Evolutionary conservation across 2,888 invertebrate genomes (phyloP).

Genomic region (Alitta virens): DNA sequence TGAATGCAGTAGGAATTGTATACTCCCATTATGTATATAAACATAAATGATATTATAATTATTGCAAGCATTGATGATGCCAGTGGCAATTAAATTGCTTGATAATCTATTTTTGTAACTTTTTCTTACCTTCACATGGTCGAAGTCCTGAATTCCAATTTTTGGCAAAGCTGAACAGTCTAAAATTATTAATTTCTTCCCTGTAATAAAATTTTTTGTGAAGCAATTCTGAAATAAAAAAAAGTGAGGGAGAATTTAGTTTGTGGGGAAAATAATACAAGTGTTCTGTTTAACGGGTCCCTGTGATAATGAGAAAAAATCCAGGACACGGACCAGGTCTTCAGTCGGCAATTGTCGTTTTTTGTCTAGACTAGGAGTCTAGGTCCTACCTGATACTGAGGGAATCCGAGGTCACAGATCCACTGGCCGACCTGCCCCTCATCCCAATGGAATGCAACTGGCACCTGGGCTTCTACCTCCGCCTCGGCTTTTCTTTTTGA

Average conservation of each 20-base stretch:
- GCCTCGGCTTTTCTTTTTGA: not conserved
- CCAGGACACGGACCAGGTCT: too few species aligned
- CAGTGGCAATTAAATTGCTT: too few species aligned
- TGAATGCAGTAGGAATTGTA: too few species aligned
- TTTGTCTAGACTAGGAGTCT: too few species aligned
- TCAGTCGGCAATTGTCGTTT: too few species aligned
- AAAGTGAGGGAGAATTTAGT: not conserved
- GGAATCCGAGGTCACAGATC: conserved; percentile 1
- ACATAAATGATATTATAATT: too few species aligned
- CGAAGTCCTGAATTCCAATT: conserved; percentile 4
- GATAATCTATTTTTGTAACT: too few species aligned
- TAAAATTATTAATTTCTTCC: conserved; percentile 5
- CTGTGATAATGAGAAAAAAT: too few species aligned
- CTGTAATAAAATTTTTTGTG: not conserved
- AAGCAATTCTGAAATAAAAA: conserved; percentile 4
- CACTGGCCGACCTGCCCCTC: conserved; percentile 4
- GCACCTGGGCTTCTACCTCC: not conserved
- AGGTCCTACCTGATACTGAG: conserved; percentile 2
- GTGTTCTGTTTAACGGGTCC: too few species aligned
- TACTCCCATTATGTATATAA: too few species aligned
- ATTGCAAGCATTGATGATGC: too few species aligned
- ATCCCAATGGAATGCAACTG: not conserved
- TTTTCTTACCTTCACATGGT: conserved; percentile 8
- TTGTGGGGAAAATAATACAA: not conserved
- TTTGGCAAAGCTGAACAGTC: not conserved